Percentiles rank a stretch among this genome's conserved stretches.
phyloP scores from a whole-genome alignment of 2,797 vertebrate genomes.

The Mionectes olivaceus region DNA sequence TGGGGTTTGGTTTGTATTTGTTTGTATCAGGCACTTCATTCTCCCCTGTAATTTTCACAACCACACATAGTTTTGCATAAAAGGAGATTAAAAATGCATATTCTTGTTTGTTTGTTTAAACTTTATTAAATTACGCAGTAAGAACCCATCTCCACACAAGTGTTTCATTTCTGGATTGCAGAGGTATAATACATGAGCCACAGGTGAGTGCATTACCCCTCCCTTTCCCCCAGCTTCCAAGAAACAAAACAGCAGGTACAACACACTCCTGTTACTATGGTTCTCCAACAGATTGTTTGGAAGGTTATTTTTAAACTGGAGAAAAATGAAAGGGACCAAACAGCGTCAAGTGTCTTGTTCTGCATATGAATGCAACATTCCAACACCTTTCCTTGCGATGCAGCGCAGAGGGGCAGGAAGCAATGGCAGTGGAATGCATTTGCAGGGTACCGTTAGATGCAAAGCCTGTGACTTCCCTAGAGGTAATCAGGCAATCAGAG shows the following conservation, averaged over 20 bases:
- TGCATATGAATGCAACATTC: conserved; percentile 1
- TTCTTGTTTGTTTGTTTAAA: conserved; percentile 13
- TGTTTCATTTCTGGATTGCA: conserved; percentile 74
- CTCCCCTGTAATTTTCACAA: neutral
- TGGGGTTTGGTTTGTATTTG: neutral
- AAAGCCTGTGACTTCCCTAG: conserved; percentile 4
- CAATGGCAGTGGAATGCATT: conserved; percentile 50
- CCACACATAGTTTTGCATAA: neutral
- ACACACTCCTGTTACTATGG: conserved; percentile 65
- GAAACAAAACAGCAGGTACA: conserved; percentile 73
- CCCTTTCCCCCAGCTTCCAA: conserved; percentile 68
- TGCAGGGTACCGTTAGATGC: conserved; percentile 5
- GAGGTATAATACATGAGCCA: conserved; percentile 77
- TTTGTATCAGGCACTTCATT: neutral
- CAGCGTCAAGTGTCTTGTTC: conserved; percentile 40
- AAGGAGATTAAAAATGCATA: neutral
- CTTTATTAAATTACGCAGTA: conserved; percentile 75
- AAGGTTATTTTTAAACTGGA: conserved; percentile 56
- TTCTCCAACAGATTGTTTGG: conserved; percentile 59
- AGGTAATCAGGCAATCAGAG: conserved; percentile 57
- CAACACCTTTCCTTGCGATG: conserved; percentile 13
- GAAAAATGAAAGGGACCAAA: conserved; percentile 58
- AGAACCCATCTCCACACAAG: conserved; percentile 76
- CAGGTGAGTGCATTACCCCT: conserved; percentile 58
- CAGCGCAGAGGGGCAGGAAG: conserved; percentile 29